Base-by-base conservation (phyloP, 2,888 invertebrate genomes). In the Blastobasis adustella region DNA sequence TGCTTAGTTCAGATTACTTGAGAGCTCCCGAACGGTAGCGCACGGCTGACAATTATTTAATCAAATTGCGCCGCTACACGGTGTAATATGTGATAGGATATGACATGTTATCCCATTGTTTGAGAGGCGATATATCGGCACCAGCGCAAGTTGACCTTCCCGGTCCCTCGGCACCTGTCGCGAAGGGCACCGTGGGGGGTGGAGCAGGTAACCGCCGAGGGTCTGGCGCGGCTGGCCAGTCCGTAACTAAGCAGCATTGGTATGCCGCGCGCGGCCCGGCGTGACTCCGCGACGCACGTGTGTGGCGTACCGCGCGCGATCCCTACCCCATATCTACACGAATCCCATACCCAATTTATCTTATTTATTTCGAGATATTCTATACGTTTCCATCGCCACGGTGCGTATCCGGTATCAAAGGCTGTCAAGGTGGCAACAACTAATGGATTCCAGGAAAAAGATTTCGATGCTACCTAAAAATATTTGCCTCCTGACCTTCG, bases 211-310 rank as follows among this genome's bases (percentile, higher is more conserved):
- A 58, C 58, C 60, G 63, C 65, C 56, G 56, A 59, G 58, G 74
- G 58, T 71, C 78, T 67, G 57, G 57, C 53, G 58, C 56, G 60
- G 62, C 62, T 77, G 77, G 79, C 49, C 67, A 62, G 66, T 50
- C 58, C 61, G 47, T 67, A 62, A 66, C 62, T 58, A 56, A 53
- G 58, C 55, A 60, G 58, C 50, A 61, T 77, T 68, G 61, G 60
- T 60, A 79, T 66, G 67, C 74, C 55, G 61, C 81, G 78, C 79
- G 79, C 70, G 62, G 10, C 43, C 55, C 61, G 60, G 71, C 79
- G 79, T 81, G 81, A 77, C 79, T 76, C 71, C 72, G 58, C 68
- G 59, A 68, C 73, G 71, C 74, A 74, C 78, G 79, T 79, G 79
- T 66, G 67, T 69, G 47, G 79, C 66, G 60, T 79, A 54, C 51